Percentiles rank a stretch among this genome's conserved stretches.
phyloP scores from a whole-genome alignment of 2,113 vertebrate species.

The Craseonycteris thonglongyai region DNA sequence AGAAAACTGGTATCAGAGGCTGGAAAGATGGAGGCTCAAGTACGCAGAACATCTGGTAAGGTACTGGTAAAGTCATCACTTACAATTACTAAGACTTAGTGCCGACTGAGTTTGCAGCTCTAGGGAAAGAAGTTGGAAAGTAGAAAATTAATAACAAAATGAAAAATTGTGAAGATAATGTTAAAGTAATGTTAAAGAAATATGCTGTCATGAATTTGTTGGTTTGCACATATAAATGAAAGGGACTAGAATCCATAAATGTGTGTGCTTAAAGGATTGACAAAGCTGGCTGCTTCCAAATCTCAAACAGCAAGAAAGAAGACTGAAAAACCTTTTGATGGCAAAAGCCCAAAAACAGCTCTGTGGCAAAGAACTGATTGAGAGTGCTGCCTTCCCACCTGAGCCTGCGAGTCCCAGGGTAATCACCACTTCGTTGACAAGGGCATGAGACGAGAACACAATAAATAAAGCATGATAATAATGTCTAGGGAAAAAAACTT shows the following conservation, averaged over 20 bases:
- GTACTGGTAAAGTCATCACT: no score
- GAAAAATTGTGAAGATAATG: no score
- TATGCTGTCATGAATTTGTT: background rate
- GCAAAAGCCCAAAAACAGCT: background rate
- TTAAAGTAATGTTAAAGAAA: no score
- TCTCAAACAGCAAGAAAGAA: background rate
- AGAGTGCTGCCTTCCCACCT: background rate
- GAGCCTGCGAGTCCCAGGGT: no score
- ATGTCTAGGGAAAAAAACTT: background rate
- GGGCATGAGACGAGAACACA: background rate
- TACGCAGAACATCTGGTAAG: no score
- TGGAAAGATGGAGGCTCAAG: no score
- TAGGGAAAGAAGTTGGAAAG: no score
- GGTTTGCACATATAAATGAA: background rate
- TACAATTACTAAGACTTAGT: no score
- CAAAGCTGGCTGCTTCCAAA: background rate
- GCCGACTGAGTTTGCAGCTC: no score
- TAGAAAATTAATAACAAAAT: no score
- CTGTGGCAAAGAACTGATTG: background rate
- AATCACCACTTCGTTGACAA: background rate
- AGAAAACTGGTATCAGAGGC: no score
- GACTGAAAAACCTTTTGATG: background rate
- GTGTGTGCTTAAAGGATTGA: background rate
- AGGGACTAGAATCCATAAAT: background rate
- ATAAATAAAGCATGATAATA: background rate